phyloP scores from a whole-genome alignment of 2,113 vertebrate genomes.

The Arizona elegans region DNA sequence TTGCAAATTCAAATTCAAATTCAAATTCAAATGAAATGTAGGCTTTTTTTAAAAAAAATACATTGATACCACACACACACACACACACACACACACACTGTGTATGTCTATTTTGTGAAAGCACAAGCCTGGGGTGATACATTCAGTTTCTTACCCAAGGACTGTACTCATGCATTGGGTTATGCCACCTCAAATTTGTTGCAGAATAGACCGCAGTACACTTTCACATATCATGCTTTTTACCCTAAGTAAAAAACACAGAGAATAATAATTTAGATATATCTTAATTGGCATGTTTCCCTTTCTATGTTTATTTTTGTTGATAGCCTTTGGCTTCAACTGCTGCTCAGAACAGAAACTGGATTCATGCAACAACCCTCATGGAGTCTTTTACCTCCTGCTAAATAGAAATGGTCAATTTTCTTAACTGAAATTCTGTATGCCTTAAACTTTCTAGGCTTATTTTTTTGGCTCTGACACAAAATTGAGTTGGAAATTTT shows the following conservation, averaged over 20 bases:
- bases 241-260: not conserved
- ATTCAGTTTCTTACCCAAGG: not conserved
- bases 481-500: slow-evolving; percentile 4
- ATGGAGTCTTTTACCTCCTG: not conserved
- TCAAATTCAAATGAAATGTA: too few species aligned
- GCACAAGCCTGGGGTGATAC: not conserved
- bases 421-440: not conserved
- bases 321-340: not conserved
- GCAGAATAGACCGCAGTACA: not conserved
- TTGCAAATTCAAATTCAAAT: too few species aligned
- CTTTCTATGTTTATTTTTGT: not conserved
- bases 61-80: not conserved
- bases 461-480: not conserved
- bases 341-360: not conserved
- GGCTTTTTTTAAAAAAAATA: not conserved
- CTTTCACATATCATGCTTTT: not conserved
- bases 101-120: not conserved
- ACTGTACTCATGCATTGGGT: not conserved
- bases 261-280: not conserved
- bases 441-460: not conserved
- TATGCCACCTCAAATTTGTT: not conserved
- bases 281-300: not conserved
- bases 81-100: too few species aligned
- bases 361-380: not conserved
- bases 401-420: not conserved